Conservation (phyloP, 2,888 invertebrate species). For the Nemotelus pantherinus region DNA sequence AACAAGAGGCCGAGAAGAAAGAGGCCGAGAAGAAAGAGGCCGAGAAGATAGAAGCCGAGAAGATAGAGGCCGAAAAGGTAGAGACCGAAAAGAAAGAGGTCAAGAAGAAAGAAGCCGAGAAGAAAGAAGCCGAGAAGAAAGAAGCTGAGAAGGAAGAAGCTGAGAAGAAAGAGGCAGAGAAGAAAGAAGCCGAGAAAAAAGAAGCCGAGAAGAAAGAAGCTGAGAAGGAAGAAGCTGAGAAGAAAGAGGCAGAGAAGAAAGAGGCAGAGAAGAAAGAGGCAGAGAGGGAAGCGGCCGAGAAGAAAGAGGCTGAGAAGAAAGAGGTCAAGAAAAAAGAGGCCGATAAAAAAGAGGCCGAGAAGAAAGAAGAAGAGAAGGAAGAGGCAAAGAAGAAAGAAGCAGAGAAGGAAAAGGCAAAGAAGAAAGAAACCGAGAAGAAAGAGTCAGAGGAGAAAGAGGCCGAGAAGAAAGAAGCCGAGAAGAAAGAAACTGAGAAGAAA, state of each 20-base stretch:
- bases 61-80: too few species aligned
- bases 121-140: too few species aligned
- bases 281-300: background rate
- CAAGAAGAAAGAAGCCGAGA: too few species aligned
- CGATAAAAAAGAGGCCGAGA: constrained; percentile 38
- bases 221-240: constrained; percentile 30
- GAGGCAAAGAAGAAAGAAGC: background rate
- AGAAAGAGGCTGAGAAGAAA: background rate
- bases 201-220: too few species aligned
- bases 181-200: too few species aligned
- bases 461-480: constrained; percentile 24
- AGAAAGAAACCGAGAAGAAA: constrained; percentile 6
- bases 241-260: constrained; percentile 47
- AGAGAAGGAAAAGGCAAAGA: constrained; percentile 20
- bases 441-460: background rate
- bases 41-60: too few species aligned
- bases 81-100: too few species aligned
- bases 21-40: too few species aligned
- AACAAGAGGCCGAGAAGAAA: too few species aligned
- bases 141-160: too few species aligned
- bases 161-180: too few species aligned
- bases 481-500: background rate
- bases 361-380: constrained; percentile 19
- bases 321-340: background rate
- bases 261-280: background rate